Percentiles rank a stretch among this genome's conserved stretches.
Evolutionary conservation across 2,797 vertebrate species (phyloP).

Genomic region (Pseudochirops cupreus): DNA sequence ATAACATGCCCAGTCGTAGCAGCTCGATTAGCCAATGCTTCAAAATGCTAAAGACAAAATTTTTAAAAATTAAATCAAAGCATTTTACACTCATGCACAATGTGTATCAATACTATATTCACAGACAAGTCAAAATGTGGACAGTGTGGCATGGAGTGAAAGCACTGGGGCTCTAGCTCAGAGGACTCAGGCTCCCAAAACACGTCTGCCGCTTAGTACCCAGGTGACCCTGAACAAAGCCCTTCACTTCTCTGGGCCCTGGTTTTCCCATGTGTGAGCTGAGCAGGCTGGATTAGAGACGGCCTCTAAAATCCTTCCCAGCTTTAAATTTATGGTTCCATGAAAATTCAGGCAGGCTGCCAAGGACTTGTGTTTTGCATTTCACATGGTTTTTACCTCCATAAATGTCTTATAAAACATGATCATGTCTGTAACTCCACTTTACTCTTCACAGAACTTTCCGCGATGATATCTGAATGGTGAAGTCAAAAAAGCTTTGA

Average conservation of each 20-base stretch:
- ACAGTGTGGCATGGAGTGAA: not conserved
- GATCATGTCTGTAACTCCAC: slow-evolving; percentile 23
- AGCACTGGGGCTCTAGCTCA: not conserved
- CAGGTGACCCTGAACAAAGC: not conserved
- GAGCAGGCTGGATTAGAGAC: not conserved
- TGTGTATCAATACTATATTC: not conserved
- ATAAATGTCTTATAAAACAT: slow-evolving; percentile 35
- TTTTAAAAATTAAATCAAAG: slow-evolving; percentile 63
- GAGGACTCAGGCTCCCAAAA: not conserved
- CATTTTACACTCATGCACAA: not conserved
- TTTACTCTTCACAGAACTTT: slow-evolving; percentile 8
- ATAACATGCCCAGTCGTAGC: slow-evolving; percentile 95
- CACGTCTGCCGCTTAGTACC: not conserved
- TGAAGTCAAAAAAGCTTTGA: not conserved
- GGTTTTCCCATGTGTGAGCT: not conserved
- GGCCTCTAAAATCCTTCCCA: not conserved
- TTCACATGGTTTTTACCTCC: not conserved
- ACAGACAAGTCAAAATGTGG: slow-evolving; percentile 37
- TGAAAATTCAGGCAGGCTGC: not conserved
- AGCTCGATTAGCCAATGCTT: slow-evolving; percentile 94
- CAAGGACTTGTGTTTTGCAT: not conserved
- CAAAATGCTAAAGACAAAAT: slow-evolving; percentile 91
- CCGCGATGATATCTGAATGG: not conserved
- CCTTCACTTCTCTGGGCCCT: not conserved
- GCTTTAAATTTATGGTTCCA: not conserved